Base-by-base conservation (phyloP, 1,140 invertebrate genomes). In the Mactra quadrangularis region DNA sequence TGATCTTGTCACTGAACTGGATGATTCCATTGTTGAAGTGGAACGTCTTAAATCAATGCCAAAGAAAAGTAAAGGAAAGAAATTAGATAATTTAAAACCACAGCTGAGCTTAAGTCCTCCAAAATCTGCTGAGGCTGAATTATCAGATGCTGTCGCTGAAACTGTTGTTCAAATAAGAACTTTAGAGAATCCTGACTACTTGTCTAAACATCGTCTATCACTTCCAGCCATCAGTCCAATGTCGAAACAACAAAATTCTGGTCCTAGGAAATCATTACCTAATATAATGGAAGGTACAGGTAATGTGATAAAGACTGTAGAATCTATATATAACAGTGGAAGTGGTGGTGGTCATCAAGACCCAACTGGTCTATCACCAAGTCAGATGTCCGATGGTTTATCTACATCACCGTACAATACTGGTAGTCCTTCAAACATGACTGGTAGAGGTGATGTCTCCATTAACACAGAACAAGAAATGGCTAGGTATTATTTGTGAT, bases 81-180 rank as follows among this genome's bases (percentile, higher is more conserved):
- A 62, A 13, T 17, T 38, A 11, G 64, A 70, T 19, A 82, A 35
- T 29, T 52, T 82, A 41, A 82, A 75, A 55, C 79, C 79, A 50
- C 17, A 74, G 9, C 59, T 82, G 50, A 77, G 59, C 71, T 19
- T 88, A 7, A 85, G 68, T 83, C 77, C 84, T 9, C 47, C 52
- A 19, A 78, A 87, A 55, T 59, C 71, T 29, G 62, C 72, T 2
- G 66, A 71, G 29, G 81, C 88, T 7, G 84, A 83, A 38, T 55
- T 89, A 9, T 87, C 88, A 19, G 22, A 75, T 25, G 87, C 84
- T 57, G 82, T 86, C 0, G 88, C 87, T 27, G 76, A 77, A 25
- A 74, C 60, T 22, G 59, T 82, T 53, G 79, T 74, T 45, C 52
- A 53, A 15, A 74, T 82, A 52, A 45, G 38, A 45, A 71, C 77